Percentiles rank a stretch among this genome's conserved stretches.
Evolutionary conservation across 2,797 vertebrate species (phyloP).

Genomic region (Rhynchotus rufescens): DNA sequence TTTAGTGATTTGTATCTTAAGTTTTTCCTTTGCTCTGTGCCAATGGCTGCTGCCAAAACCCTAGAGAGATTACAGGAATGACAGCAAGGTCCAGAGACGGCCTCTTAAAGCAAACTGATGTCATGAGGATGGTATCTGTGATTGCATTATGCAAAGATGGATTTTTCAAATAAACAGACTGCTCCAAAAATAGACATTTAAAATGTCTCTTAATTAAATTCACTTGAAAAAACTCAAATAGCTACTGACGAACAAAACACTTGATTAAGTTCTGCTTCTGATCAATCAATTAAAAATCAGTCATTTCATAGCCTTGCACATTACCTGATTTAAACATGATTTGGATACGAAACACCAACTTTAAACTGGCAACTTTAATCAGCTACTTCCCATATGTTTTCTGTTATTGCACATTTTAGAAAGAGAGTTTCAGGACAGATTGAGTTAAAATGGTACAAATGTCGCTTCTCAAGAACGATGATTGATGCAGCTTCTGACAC

Average conservation of each 20-base stretch:
- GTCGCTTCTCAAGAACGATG: neutral
- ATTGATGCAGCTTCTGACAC: neutral
- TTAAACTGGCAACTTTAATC: neutral
- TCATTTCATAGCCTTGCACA: neutral
- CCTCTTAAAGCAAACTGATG: slow-evolving; percentile 59
- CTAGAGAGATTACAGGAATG: slow-evolving; percentile 52
- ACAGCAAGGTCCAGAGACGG: slow-evolving; percentile 61
- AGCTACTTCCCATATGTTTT: neutral
- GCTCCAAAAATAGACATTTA: slow-evolving; percentile 47
- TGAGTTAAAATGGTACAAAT: neutral
- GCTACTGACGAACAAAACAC: neutral
- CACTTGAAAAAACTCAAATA: neutral
- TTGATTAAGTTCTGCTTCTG: slow-evolving; percentile 14
- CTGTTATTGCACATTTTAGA: neutral
- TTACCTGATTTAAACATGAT: slow-evolving; percentile 8
- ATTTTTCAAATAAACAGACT: slow-evolving; percentile 67
- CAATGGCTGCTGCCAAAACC: slow-evolving; percentile 55
- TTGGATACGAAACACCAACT: neutral
- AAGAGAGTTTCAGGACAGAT: neutral
- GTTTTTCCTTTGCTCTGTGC: slow-evolving; percentile 40
- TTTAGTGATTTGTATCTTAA: slow-evolving; percentile 23
- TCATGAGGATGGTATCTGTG: slow-evolving; percentile 40
- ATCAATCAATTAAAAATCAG: slow-evolving; percentile 15
- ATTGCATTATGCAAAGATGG: slow-evolving; percentile 54
- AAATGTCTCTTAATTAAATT: slow-evolving; percentile 36